Evolutionary conservation across 2,888 invertebrate genomes (phyloP).

Genomic region (Agrotis segetum): DNA sequence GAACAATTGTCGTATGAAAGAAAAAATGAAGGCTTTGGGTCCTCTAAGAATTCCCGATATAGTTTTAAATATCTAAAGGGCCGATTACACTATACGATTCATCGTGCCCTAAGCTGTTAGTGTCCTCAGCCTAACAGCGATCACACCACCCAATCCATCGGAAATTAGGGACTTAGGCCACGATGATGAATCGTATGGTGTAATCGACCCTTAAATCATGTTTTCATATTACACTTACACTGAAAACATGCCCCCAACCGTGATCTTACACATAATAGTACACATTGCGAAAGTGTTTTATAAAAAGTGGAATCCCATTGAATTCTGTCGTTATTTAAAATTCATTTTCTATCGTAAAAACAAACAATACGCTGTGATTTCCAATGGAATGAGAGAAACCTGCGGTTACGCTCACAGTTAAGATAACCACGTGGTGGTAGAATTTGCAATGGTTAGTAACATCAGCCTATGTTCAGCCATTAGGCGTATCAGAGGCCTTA

Average conservation of each 20-base stretch:
- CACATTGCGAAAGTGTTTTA: constrained; percentile 51
- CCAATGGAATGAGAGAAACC: constrained; percentile 61
- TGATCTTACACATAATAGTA: constrained; percentile 29
- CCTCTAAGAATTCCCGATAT: too few relatives aligned
- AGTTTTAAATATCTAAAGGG: too few relatives aligned
- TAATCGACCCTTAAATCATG: too few relatives aligned
- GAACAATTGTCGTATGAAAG: not conserved
- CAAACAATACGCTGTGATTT: constrained; percentile 63
- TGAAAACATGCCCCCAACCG: constrained; percentile 2
- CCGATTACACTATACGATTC: too few relatives aligned
- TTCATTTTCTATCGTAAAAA: constrained; percentile 62
- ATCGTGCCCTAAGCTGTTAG: too few relatives aligned
- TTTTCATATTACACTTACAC: constrained; percentile 8
- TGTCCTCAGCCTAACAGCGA: too few relatives aligned
- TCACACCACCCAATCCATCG: too few relatives aligned
- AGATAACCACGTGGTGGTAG: constrained; percentile 26
- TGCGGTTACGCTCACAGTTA: constrained; percentile 43
- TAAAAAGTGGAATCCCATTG: constrained; percentile 59
- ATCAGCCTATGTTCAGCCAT: too few relatives aligned
- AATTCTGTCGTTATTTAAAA: constrained; percentile 55
- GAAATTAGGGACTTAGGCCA: too few relatives aligned
- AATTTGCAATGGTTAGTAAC: not conserved
- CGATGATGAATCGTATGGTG: too few relatives aligned
- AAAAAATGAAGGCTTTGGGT: too few relatives aligned
- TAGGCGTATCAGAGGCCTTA: too few relatives aligned